These are phyloP conservation scores for Calcarius lapponicus DNA, from an alignment of 2,797 vertebrate genomes.

Conservation along the genomic window DNA sequence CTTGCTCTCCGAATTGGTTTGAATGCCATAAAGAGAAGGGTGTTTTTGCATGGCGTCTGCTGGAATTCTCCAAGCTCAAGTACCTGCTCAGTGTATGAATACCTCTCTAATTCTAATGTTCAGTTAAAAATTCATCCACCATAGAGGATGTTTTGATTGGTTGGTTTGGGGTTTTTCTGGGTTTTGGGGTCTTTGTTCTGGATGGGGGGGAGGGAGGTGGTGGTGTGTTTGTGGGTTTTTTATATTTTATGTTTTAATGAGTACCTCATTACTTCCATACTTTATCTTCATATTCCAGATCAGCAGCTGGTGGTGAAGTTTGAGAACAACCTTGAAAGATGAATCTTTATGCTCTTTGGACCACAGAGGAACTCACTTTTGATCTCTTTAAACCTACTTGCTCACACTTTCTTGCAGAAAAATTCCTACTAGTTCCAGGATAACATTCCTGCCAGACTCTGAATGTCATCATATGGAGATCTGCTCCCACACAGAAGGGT, in stretches of 20 bases:
- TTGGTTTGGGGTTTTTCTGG: not conserved
- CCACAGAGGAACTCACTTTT: not conserved
- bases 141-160: not conserved
- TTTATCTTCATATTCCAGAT: not conserved
- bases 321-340: not conserved
- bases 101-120: not conserved
- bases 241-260: not conserved
- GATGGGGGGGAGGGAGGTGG: not conserved
- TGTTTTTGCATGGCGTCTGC: not conserved
- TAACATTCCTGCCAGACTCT: slow-evolving; percentile 51
- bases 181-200: not conserved
- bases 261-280: not conserved
- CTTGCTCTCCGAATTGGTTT: not conserved
- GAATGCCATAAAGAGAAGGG: not conserved
- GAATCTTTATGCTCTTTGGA: not conserved
- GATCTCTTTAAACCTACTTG: slow-evolving; percentile 11
- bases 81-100: not conserved
- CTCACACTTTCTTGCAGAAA: slow-evolving; percentile 9
- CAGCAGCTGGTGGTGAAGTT: not conserved
- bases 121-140: not conserved
- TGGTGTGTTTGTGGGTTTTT: not conserved
- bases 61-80: not conserved
- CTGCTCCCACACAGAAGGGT: slow-evolving; percentile 68
- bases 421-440: slow-evolving; percentile 39
- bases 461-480: slow-evolving; percentile 72